Evolutionary conservation across 2,888 invertebrate species (phyloP).

Genomic region (Andrena fulva): DNA sequence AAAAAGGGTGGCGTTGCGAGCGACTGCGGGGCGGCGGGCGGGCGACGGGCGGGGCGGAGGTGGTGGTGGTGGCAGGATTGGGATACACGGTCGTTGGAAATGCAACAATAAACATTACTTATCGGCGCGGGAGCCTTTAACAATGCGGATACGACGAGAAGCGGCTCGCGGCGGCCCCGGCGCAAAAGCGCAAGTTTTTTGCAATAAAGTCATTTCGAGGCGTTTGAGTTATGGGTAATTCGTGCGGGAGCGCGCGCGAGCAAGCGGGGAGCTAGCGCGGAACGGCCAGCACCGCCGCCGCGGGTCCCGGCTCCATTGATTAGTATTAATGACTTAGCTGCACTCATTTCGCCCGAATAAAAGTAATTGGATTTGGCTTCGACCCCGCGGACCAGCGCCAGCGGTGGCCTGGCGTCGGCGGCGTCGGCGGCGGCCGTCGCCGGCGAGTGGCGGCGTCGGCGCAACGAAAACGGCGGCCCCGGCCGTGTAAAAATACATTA

Average conservation of each 20-base stretch:
- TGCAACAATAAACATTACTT: conserved; percentile 85
- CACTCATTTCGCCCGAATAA: conserved; percentile 85
- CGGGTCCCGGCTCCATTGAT: conserved; percentile 81
- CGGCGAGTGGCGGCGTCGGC: conserved; percentile 59
- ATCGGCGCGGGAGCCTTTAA: conserved; percentile 82
- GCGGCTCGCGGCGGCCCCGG: conserved; percentile 62
- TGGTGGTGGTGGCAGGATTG: conserved; percentile 56
- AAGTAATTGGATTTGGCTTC: conserved; percentile 85
- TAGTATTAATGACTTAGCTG: conserved; percentile 85
- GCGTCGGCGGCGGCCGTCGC: conserved; percentile 65
- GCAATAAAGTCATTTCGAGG: conserved; percentile 84
- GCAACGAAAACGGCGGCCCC: conserved; percentile 71
- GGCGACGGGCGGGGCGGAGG: conserved; percentile 48
- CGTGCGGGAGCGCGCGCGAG: conserved; percentile 73
- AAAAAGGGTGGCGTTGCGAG: conserved; percentile 40
- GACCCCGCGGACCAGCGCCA: conserved; percentile 77
- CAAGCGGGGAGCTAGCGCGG: conserved; percentile 36
- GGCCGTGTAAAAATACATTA: conserved; percentile 84
- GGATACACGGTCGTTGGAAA: conserved; percentile 76
- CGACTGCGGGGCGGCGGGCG: conserved; percentile 19
- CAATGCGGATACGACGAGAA: conserved; percentile 76
- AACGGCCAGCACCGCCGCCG: conserved; percentile 27
- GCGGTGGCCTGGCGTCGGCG: conserved; percentile 70
- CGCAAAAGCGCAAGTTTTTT: conserved; percentile 82
- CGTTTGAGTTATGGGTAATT: conserved; percentile 84